Percentiles rank a stretch among this genome's conserved stretches.
Conservation (phyloP, 2,888 invertebrate species). For the Thumatha senex region DNA sequence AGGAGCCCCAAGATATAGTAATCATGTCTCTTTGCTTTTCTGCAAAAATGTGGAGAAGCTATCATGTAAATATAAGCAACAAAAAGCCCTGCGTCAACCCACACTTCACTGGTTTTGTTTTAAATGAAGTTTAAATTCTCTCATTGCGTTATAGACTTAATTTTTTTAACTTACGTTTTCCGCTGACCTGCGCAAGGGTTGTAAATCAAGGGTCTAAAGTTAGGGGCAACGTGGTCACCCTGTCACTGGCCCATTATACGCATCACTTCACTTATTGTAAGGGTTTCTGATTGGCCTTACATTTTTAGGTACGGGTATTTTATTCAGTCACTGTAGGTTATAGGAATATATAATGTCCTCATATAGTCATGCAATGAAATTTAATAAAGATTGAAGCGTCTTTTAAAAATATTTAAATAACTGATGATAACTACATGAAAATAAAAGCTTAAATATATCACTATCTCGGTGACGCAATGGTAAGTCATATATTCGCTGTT, state of each 20-base stretch:
- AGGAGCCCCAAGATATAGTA: no score
- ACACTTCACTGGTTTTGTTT: background rate
- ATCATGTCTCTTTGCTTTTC: no score
- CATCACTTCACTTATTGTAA: slow-evolving; percentile 47
- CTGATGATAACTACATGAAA: no score
- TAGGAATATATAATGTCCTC: no score
- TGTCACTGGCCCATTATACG: slow-evolving; percentile 39
- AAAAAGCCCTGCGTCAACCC: background rate
- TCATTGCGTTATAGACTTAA: slow-evolving; percentile 15
- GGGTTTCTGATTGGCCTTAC: slow-evolving; percentile 40
- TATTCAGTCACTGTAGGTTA: slow-evolving; percentile 34
- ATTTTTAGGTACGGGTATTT: slow-evolving; percentile 32
- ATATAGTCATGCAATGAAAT: no score
- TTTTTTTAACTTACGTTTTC: slow-evolving; percentile 21
- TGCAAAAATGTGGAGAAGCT: no score
- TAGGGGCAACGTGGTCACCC: slow-evolving; percentile 31
- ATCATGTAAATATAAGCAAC: background rate
- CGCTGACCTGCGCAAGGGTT: slow-evolving; percentile 38
- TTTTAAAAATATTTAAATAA: no score
- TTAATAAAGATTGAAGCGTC: no score
- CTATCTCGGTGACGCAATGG: no score
- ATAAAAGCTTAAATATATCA: no score
- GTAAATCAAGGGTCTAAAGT: slow-evolving; percentile 21
- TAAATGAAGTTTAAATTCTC: background rate
- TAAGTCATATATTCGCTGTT: no score